phyloP scores from a whole-genome alignment of 2,797 vertebrate species.

The Prunella strophiata region DNA sequence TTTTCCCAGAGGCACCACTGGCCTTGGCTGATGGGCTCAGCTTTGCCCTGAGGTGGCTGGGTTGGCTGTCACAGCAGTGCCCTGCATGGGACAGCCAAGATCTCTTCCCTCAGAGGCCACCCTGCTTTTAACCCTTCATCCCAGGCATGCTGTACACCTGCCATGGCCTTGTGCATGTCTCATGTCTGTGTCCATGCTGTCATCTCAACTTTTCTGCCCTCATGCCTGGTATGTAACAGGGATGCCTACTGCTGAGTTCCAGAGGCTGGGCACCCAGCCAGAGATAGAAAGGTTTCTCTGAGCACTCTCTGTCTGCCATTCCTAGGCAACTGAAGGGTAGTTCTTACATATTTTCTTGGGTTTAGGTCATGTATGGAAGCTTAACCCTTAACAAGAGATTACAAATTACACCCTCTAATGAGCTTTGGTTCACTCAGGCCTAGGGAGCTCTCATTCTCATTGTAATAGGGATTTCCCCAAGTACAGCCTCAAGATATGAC shows the following conservation, averaged over 20 bases:
- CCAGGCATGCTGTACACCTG: neutral
- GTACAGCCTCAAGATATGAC: neutral
- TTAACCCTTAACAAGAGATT: neutral
- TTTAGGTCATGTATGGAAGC: neutral
- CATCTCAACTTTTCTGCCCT: neutral
- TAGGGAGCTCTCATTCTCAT: neutral
- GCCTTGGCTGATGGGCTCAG: neutral
- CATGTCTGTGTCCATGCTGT: accelerated
- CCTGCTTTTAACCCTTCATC: neutral
- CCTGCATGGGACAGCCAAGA: accelerated
- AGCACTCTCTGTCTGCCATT: neutral
- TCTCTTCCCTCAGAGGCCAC: neutral
- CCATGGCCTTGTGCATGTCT: neutral
- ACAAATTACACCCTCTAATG: neutral
- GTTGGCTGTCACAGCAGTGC: neutral
- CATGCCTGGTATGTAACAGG: accelerated
- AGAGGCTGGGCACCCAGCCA: neutral
- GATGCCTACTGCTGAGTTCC: neutral
- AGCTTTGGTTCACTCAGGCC: neutral
- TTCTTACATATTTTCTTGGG: neutral
- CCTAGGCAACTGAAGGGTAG: neutral
- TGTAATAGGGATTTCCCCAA: neutral
- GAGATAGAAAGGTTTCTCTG: neutral
- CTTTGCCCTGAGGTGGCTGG: neutral
- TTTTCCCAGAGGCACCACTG: neutral